phyloP scores from a whole-genome alignment of 2,113 vertebrate genomes.

The Hippocampus abdominalis region DNA sequence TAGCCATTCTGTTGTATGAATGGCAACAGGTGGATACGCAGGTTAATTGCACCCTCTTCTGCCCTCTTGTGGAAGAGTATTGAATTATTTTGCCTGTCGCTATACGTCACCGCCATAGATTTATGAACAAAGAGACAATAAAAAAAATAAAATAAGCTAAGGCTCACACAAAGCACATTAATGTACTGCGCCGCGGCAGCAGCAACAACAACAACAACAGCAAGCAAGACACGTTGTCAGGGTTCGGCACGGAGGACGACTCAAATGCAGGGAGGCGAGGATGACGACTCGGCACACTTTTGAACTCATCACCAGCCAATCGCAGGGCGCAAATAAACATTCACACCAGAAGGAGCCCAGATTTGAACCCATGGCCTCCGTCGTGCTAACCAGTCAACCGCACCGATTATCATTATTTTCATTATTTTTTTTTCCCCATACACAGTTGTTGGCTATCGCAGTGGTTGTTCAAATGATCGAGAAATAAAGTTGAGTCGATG shows the following conservation, averaged over 20 bases:
- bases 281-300: too few relatives aligned
- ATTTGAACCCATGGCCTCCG: too few relatives aligned
- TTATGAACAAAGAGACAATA: not conserved
- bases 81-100: not conserved
- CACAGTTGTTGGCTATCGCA: not conserved
- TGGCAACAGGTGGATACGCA: not conserved
- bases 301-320: too few relatives aligned
- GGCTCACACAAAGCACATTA: too few relatives aligned
- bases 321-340: too few relatives aligned
- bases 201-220: too few relatives aligned
- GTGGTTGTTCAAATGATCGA: not conserved
- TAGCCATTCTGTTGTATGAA: not conserved
- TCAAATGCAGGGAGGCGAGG: too few relatives aligned
- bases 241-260: too few relatives aligned
- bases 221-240: too few relatives aligned
- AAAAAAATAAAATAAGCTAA: not conserved
- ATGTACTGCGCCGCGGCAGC: too few relatives aligned
- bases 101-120: not conserved
- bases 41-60: not conserved
- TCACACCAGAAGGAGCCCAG: too few relatives aligned
- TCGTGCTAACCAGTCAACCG: too few relatives aligned
- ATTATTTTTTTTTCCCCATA: not conserved
- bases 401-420: not conserved
- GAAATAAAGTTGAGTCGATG: not conserved
- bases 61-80: not conserved